Evolutionary conservation across 2,888 invertebrate species (phyloP).

Genomic region (Tenthredo scrophulariae): DNA sequence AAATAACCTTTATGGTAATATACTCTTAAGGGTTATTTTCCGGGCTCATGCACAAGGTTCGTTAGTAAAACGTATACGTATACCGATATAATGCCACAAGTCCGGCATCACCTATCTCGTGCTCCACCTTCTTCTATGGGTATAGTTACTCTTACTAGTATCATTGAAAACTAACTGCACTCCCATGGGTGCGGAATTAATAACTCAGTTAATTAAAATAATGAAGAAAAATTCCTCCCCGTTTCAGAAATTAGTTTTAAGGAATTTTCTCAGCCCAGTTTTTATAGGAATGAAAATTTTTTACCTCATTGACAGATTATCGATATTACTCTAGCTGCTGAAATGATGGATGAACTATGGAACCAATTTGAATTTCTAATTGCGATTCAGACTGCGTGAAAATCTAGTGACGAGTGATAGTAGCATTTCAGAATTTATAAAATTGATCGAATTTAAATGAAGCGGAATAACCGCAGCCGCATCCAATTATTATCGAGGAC

Average conservation of each 20-base stretch:
- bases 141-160: too few relatives aligned
- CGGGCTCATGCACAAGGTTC: background rate
- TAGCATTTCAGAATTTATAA: background rate
- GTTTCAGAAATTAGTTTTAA: too few relatives aligned
- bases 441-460: background rate
- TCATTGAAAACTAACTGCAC: too few relatives aligned
- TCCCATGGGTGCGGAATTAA: too few relatives aligned
- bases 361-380: background rate
- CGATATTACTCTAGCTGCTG: too few relatives aligned
- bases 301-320: too few relatives aligned
- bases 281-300: too few relatives aligned
- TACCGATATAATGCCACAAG: background rate
- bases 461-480: background rate
- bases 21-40: constrained; percentile 18
- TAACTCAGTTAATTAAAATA: too few relatives aligned
- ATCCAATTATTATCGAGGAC: background rate
- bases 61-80: background rate
- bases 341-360: background rate
- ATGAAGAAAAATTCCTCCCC: too few relatives aligned
- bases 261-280: too few relatives aligned
- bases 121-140: too few relatives aligned
- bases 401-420: background rate
- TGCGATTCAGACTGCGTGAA: background rate
- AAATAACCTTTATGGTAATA: constrained; percentile 20
- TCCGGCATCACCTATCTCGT: too few relatives aligned